Base-by-base conservation (phyloP, 1,140 invertebrate genomes). In the Drosophila insularis region DNA sequence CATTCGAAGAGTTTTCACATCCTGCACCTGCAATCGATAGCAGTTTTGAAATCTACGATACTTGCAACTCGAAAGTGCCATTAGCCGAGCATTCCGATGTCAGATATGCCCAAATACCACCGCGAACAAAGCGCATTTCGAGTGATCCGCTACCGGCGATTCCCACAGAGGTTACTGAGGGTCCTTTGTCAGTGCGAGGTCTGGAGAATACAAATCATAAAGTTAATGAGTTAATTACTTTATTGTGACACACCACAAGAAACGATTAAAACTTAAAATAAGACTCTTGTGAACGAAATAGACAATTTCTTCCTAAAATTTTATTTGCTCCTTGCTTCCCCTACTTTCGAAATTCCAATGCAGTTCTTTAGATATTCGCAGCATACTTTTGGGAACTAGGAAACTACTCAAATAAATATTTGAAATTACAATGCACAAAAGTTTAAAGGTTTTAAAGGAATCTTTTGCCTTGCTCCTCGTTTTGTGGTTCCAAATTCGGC, bases 131-230 rank as follows among this genome's bases (percentile, higher is more conserved):
- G 63, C 80, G 85, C 0, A 56, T 72, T 27, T 89, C 85, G n/a
- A 86, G 71, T 31, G 85, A 89, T 71, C 81, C 81, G 0, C 58
- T 89, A 46, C 85, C 85, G 1, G 71, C 68, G 5, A 17, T 89
- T 13, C 84, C 85, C 11, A 50, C 19, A 14, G 66, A 81, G 8
- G n/a, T 46, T 13, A 1, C 21, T 1, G 59, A 39, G 21, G 39
- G 14, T 4, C 10, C 23, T 4, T 11, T 31, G 0, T 62, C 21
- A 11, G 60, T 62, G 21, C 39, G 23, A 13, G 32, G 55, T 35
- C 55, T 58, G 8, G 31, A 35, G 4, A 58, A 11, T 35, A 37
- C 55, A 35, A 58, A 19, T 35, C 31, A 32, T 13, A 58, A 58
- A 58, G 17, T 11, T 19, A 39, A 43, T 27, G 14, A 62, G 10